Evolutionary conservation across 2,888 invertebrate genomes (phyloP).

Genomic region (Spisula subtruncata): DNA sequence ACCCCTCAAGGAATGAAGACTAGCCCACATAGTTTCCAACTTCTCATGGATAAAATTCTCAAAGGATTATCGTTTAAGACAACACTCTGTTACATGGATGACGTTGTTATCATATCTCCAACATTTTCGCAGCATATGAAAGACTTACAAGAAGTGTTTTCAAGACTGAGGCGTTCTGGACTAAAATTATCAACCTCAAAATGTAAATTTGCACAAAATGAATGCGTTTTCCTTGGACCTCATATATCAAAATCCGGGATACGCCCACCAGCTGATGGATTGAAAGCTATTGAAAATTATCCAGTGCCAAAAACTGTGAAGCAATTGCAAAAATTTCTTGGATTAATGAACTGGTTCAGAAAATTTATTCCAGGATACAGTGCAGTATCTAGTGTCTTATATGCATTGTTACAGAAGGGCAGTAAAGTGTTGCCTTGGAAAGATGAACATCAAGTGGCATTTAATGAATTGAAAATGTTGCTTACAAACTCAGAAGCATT

Average conservation of each 20-base stretch:
- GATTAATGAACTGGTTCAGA: slow-evolving; percentile 72
- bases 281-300: slow-evolving; percentile 42
- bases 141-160: slow-evolving; percentile 58
- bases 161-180: slow-evolving; percentile 52
- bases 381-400: slow-evolving; percentile 48
- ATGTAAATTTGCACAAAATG: slow-evolving; percentile 48
- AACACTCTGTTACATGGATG: slow-evolving; percentile 69
- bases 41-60: slow-evolving; percentile 68
- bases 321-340: slow-evolving; percentile 63
- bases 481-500: slow-evolving; percentile 60
- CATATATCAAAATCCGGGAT: slow-evolving; percentile 55
- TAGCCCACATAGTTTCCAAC: slow-evolving; percentile 66
- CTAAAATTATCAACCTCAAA: slow-evolving; percentile 61
- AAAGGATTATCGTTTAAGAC: slow-evolving; percentile 60
- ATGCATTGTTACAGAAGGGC: slow-evolving; percentile 56
- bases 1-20: slow-evolving; percentile 63
- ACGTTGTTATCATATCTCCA: slow-evolving; percentile 53
- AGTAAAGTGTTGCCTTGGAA: slow-evolving; percentile 55
- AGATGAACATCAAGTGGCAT: slow-evolving; percentile 40
- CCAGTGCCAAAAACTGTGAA: slow-evolving; percentile 53
- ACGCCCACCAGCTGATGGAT: slow-evolving; percentile 34
- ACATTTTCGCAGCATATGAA: slow-evolving; percentile 62
- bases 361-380: slow-evolving; percentile 65
- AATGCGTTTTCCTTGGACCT: slow-evolving; percentile 53
- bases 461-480: slow-evolving; percentile 51